Base-by-base conservation (phyloP, 2,888 invertebrate genomes). In the Agelastica alni region DNA sequence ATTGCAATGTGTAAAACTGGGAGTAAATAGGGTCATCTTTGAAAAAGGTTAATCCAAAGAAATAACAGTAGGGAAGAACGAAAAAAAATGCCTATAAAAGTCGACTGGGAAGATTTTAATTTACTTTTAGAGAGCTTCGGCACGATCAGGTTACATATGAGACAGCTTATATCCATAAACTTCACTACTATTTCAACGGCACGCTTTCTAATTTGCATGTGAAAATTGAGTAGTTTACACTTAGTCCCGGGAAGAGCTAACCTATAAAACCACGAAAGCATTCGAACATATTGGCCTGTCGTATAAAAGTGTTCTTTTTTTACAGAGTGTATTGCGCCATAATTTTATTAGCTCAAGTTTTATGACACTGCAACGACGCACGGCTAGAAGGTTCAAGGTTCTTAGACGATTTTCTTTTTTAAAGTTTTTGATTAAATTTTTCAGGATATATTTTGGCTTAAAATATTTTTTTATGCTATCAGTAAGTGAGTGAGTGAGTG, bases 181-280 rank as follows among this genome's bases (percentile, higher is more conserved):
- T 63, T 65, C 63, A 61, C 63, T 62, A 63, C 62, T 60, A 64
- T 65, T 68, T 67, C 61, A 66, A 51, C 54, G 44, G 46, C 59
- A 51, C 58, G 59, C 63, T 61, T 58, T 56, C 58, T 58, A 65
- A 68, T 68, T 67, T 68, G 63, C 66, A 67, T 66, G 63, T 60
- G 66, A 62, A 67, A 68, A 68, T 67, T 67, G 67, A 66, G 64
- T 60, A 60, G 62, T 64, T 63, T 53, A 56, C 41, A 32, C 31
- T 14, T 41, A 52, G 44, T 22, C 30, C 14, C 41, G 46, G 26
- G n/a, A 14, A 43, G 12, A 43, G 14, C 43, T 10, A n/a, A 28
- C 28, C 16, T 28, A 10, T 41, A 22, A 13, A 41, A 18, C 17
- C 17, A 22, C 42, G 42, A 42, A 28, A 42, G 28, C 42, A 42